Base-by-base conservation (phyloP, 2,888 invertebrate genomes). In the Adela reaumurella region DNA sequence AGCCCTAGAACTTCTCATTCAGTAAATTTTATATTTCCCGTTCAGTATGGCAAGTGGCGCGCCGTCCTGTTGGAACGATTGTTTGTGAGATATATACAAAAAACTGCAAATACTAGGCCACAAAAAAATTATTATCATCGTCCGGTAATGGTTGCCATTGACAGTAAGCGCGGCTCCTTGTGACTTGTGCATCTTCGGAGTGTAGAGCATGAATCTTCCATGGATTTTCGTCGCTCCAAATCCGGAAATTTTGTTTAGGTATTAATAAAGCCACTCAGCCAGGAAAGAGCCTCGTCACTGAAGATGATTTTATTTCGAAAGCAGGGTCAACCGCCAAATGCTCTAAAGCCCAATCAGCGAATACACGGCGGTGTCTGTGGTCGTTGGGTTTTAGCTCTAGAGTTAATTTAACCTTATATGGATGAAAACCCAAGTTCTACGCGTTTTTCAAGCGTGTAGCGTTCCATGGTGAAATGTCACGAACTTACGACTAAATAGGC, bases 221-320 rank as follows among this genome's bases (percentile, higher is more conserved):
- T 43, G 47, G 42, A 8, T 47, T 16, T 3, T 42, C 47, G 42
- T 43, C 19, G 10, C 8, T 19, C 50, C 50, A 47, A 20, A 47
- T 47, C 28, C 46, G 50, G 18, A 20, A 44, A 44, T 46, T 50
- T 50, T 50, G 50, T 35, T 47, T 50, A n/a, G n/a, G n/a, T n/a
- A 42, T 50, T 46, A 18, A 50, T 47, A 20, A 28, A 50, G 17
- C 44, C 47, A 29, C 19, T 41, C n/a, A 50, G 17, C 19, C 43
- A 43, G 43, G 44, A 46, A 50, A 47, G 44, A n/a, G 46, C 45
- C 43, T 47, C 50, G 19, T 50, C 17, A 28, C 50, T 44, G n/a
- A 47, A 50, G 44, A 50, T 28, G 19, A 50, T 50, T 50, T 50
- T 50, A 41, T 43, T 43, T 47, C 11, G 28, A 50, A 50, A 18